Conservation (phyloP, 2,113 vertebrate genomes). For the Eonycteris spelaea region DNA sequence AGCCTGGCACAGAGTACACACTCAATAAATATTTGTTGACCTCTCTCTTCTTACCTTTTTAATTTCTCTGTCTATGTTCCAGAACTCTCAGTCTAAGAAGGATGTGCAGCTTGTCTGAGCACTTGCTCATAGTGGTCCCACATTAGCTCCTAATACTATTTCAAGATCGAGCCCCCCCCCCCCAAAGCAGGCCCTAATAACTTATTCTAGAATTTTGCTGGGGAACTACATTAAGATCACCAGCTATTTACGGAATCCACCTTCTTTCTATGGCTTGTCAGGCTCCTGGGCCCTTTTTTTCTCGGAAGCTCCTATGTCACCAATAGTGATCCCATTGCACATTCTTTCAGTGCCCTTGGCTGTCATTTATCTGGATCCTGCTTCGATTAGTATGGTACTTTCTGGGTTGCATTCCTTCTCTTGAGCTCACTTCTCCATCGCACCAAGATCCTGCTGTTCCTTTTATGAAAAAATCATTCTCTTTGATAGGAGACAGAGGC, state of each 20-base stretch:
- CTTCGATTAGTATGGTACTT: not conserved
- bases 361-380: not conserved
- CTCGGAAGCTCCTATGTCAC: not conserved
- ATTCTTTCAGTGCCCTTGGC: not conserved
- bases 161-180: not conserved
- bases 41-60: not conserved
- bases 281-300: not conserved
- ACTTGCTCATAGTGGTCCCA: not conserved
- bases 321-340: not conserved
- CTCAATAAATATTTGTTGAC: not conserved
- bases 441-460: not conserved
- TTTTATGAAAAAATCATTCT: not conserved
- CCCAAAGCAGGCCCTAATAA: not conserved
- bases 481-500: not conserved
- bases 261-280: not conserved
- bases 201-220: not conserved
- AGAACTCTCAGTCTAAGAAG: not conserved
- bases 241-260: not conserved
- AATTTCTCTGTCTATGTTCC: not conserved
- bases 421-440: not conserved
- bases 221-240: not conserved
- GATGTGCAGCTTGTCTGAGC: not conserved
- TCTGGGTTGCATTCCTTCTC: not conserved
- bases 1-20: not conserved
- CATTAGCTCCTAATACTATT: not conserved